Evolutionary conservation across 2,113 vertebrate species (phyloP).

Genomic region (Cyprinodon tularosa): DNA sequence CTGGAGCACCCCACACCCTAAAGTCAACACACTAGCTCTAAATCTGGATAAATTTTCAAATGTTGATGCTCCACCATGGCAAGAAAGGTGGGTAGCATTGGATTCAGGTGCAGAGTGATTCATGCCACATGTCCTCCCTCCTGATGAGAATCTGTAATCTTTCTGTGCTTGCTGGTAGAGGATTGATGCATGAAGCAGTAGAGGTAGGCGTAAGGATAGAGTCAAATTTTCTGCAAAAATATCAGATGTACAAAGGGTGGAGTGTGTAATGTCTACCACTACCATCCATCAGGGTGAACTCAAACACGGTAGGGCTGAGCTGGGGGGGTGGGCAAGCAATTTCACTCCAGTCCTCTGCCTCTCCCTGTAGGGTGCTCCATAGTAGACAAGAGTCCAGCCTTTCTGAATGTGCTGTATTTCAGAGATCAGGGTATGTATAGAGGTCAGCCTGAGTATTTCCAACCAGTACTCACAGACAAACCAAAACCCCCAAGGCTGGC

Average conservation of each 20-base stretch:
- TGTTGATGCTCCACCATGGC: slow-evolving; percentile 26
- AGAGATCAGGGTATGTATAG: no score
- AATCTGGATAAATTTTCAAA: slow-evolving; percentile 33
- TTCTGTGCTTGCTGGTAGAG: slow-evolving; percentile 44
- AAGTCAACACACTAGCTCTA: slow-evolving; percentile 43
- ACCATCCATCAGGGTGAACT: no score
- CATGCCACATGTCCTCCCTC: slow-evolving; percentile 36
- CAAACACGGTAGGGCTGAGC: no score
- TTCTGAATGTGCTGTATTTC: no score
- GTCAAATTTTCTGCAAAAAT: slow-evolving; percentile 15
- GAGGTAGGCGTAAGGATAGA: slow-evolving; percentile 39
- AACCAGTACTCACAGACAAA: no score
- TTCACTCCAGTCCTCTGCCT: no score
- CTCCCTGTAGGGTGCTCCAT: no score
- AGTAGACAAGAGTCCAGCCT: no score
- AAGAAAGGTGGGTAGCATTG: slow-evolving; percentile 28
- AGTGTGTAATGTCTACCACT: slow-evolving; percentile 12
- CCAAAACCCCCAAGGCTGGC: no score
- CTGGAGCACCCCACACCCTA: background rate
- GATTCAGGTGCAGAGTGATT: slow-evolving; percentile 53
- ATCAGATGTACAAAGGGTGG: slow-evolving; percentile 26
- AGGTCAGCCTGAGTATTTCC: no score
- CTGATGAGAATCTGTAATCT: slow-evolving; percentile 47
- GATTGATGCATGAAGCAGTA: slow-evolving; percentile 42
- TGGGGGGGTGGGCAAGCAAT: no score